These are phyloP conservation scores for Papilio gigon DNA, from an alignment of 2,888 invertebrate species.

Conservation along the genomic window DNA sequence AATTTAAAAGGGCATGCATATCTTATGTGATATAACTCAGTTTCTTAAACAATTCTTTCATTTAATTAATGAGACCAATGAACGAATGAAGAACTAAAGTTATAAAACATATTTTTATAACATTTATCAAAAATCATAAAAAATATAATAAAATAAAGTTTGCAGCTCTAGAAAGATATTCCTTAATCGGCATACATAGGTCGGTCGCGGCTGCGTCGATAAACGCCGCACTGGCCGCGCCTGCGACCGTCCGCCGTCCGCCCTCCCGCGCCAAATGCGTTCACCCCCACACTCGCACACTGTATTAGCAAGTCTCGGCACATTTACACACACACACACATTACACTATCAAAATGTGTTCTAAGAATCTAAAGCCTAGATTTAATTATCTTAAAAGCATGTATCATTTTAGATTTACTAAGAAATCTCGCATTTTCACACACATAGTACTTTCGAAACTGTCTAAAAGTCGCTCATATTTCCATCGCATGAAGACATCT, in stretches of 20 bases:
- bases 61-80: too few relatives aligned
- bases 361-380: background rate
- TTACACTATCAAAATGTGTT: constrained; percentile 15
- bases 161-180: constrained; percentile 55
- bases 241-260: constrained; percentile 53
- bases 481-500: background rate
- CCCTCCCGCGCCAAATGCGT: constrained; percentile 52
- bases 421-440: background rate
- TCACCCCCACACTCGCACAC: constrained; percentile 44
- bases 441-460: background rate
- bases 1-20: too few relatives aligned
- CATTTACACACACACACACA: constrained; percentile 21
- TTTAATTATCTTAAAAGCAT: constrained; percentile 15
- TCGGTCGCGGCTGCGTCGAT: constrained; percentile 63
- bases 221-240: constrained; percentile 61
- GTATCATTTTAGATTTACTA: background rate
- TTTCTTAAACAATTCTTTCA: too few relatives aligned
- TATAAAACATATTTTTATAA: background rate
- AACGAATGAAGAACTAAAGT: too few relatives aligned
- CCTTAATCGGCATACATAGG: constrained; percentile 65
- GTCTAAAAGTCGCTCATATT: too few relatives aligned
- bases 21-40: too few relatives aligned
- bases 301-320: constrained; percentile 18
- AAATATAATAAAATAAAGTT: background rate
- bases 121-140: background rate